Conservation (phyloP, 1,140 invertebrate genomes). For the Leptinotarsa lineolata region DNA sequence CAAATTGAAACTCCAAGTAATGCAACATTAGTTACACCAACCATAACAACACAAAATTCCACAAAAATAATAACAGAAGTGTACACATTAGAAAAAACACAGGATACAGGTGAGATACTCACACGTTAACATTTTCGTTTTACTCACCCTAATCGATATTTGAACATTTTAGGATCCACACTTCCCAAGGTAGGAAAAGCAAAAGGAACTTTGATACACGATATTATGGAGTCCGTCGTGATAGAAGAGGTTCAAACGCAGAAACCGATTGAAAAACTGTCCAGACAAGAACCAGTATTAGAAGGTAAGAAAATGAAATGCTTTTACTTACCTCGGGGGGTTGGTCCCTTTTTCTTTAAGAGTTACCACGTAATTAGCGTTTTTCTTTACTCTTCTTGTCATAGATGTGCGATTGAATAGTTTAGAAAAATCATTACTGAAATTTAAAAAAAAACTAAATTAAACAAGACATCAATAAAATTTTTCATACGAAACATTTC, state of each 20-base stretch:
- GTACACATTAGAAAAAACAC: conserved; percentile 28
- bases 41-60: conserved; percentile 17
- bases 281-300: not conserved
- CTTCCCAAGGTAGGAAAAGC: conserved; percentile 29
- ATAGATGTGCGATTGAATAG: too few relatives aligned
- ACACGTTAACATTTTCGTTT: not conserved
- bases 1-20: not conserved
- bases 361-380: too few relatives aligned
- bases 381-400: too few relatives aligned
- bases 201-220: conserved; percentile 38
- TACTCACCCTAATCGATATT: not conserved
- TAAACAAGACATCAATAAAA: too few relatives aligned
- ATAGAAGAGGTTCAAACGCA: conserved; percentile 46
- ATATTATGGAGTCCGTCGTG: conserved; percentile 44
- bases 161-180: conserved; percentile 38
- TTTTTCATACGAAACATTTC: too few relatives aligned
- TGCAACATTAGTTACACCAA: conserved; percentile 21
- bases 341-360: too few relatives aligned
- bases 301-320: not conserved
- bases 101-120: conserved; percentile 26
- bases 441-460: too few relatives aligned
- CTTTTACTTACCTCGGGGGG: too few relatives aligned
- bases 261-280: conserved; percentile 35
- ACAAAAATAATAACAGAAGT: conserved; percentile 28
- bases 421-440: too few relatives aligned